Base-by-base conservation (phyloP, 2,113 vertebrate genomes). In the Tragelaphus imberbis region DNA sequence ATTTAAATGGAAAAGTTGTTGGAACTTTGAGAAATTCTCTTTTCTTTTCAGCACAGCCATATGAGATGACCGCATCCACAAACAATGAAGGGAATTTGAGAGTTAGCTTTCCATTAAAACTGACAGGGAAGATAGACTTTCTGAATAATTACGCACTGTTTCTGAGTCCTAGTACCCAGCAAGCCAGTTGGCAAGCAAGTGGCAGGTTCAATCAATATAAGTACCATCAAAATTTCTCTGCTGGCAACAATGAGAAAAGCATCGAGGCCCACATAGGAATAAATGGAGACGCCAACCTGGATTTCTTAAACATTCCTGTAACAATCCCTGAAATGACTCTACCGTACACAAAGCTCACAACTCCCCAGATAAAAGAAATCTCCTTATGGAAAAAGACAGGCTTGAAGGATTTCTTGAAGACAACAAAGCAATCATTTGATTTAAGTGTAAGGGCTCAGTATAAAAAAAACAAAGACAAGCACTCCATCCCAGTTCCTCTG, bases 201-300 rank as follows among this genome's bases (percentile, higher is more conserved):
- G 99, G 99, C 68, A 99, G 99, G 96, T 99, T 99, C 98, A 99
- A 99, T 97, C 99, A 99, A 59, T 99, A 99, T 97, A 99, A 99
- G 84, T 99, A 99, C 96, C 98, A 93, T 94, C 99, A 99, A 90
- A 99, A 99, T 55, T 97, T 99, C 14, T 99, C 98, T 68, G 98
- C 99, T 97, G 98, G 98, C 82, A 99, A 99, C 97, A 99, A 98
- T 77, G 97, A 99, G 89, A 98, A 99, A 58, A 99, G 98, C 90
- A 98, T 99, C 13, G 98, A 98, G 91, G 97, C 99, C 51, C 98
- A 98, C 36, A 30, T 99, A 0, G 98, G 94, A 91, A 98, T 99
- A 84, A 99, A 99, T 95, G 99, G 99, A 97, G 99, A 99, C 93
- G 99, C 99, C 95, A 99, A 99, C 94, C 97, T 99, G 95, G 99